These are phyloP conservation scores for Sorex fumeus DNA, from an alignment of 2,113 vertebrate genomes.

Conservation along the genomic window DNA sequence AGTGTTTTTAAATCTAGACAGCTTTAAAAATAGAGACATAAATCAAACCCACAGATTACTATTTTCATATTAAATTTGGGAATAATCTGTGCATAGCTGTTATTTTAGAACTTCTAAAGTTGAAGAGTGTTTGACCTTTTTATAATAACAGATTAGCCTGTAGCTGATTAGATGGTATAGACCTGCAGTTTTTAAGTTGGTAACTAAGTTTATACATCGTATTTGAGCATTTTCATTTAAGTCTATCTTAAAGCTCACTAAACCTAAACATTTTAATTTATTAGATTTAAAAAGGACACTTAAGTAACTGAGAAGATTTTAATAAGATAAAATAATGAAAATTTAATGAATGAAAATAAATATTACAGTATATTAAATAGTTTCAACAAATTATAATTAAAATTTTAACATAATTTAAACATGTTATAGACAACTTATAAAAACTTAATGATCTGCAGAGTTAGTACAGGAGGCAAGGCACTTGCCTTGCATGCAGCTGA, in stretches of 20 bases:
- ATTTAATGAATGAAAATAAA: no score
- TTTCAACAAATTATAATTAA: no score
- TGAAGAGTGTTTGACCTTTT: conserved; percentile 44
- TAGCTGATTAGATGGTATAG: conserved; percentile 22
- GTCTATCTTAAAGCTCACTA: no score
- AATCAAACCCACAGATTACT: conserved; percentile 53
- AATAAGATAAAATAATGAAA: no score
- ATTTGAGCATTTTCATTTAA: conserved; percentile 6
- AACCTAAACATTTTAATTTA: conserved; percentile 21
- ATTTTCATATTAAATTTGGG: conserved; percentile 39
- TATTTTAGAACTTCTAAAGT: conserved; percentile 43
- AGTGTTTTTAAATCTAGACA: conserved; percentile 50
- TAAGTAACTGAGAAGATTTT: background rate
- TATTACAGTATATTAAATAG: no score
- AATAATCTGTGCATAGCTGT: conserved; percentile 37
- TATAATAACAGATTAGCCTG: conserved; percentile 32
- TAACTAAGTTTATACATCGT: conserved; percentile 22
- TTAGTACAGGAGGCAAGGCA: no score
- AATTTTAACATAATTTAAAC: no score
- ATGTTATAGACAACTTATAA: no score
- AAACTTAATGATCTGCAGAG: no score
- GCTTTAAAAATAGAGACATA: conserved; percentile 59
- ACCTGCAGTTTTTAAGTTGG: conserved; percentile 28
- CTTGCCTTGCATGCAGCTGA: no score
- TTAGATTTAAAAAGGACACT: conserved; percentile 36